A percentile compares a stretch with the other conserved stretches of the same genome.
Evolutionary conservation across 2,797 vertebrate species (phyloP).

Genomic region (Apogon talboti): DNA sequence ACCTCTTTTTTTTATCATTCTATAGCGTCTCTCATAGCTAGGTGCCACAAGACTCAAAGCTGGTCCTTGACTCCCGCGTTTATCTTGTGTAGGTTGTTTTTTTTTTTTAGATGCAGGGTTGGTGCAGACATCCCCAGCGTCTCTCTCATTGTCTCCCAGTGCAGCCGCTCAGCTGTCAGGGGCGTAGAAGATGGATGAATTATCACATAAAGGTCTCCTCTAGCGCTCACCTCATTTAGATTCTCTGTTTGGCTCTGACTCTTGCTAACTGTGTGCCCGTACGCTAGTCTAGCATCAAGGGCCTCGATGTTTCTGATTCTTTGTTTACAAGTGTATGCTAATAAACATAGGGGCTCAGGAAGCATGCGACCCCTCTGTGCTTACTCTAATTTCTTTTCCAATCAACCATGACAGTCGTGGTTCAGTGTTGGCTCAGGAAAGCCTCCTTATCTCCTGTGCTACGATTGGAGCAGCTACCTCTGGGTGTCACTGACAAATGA

Average conservation of each 20-base stretch:
- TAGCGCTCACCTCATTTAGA: conserved; percentile 69
- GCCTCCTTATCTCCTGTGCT: conserved; percentile 50
- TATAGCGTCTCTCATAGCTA: conserved; percentile 12
- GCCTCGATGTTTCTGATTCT: conserved; percentile 33
- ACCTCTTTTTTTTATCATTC: conserved; percentile 22
- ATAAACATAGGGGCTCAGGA: conserved; percentile 49
- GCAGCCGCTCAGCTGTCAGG: conserved; percentile 59
- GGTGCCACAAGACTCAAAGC: conserved; percentile 20
- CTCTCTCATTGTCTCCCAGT: conserved; percentile 53
- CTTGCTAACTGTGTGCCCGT: conserved; percentile 39
- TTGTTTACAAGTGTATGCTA: conserved; percentile 75
- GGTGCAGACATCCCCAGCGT: conserved; percentile 28
- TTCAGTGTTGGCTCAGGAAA: conserved; percentile 38
- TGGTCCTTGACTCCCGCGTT: conserved; percentile 32
- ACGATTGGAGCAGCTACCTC: conserved; percentile 58
- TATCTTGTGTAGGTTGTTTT: conserved; percentile 23
- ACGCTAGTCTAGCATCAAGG: conserved; percentile 28
- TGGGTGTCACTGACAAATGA: conserved; percentile 47
- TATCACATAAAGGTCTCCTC: conserved; percentile 68
- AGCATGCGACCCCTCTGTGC: conserved; percentile 38
- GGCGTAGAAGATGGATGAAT: conserved; percentile 67
- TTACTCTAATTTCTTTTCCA: conserved; percentile 56
- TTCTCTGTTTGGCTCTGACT: conserved; percentile 52
- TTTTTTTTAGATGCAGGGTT: conserved; percentile 34
- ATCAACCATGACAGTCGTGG: conserved; percentile 56